phyloP scores from a whole-genome alignment of 2,113 vertebrate species.

The Halcyon senegalensis region DNA sequence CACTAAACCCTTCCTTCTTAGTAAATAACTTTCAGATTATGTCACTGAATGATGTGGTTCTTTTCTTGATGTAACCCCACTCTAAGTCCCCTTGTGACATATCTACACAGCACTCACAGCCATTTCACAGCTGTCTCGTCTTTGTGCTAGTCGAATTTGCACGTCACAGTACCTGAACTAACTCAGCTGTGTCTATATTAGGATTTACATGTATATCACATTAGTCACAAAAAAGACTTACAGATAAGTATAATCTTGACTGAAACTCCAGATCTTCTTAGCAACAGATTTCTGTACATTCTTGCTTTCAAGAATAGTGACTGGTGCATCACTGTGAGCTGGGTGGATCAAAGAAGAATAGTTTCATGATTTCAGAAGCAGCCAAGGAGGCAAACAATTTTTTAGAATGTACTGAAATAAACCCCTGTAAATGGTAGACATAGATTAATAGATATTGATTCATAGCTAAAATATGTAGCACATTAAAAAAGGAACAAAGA shows the following conservation, averaged over 20 bases:
- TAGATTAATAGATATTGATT: neutral
- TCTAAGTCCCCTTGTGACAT: neutral
- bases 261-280: neutral
- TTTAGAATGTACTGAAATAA: neutral
- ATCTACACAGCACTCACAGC: neutral
- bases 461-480: neutral
- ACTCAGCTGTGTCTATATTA: neutral
- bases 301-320: neutral
- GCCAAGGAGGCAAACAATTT: neutral
- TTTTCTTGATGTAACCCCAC: neutral
- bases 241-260: neutral
- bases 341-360: neutral
- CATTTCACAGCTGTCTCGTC: neutral
- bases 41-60: neutral
- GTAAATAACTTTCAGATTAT: neutral
- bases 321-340: neutral
- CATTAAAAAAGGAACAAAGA: neutral
- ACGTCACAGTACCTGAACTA: neutral
- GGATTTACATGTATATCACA: neutral
- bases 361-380: neutral
- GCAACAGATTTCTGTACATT: neutral
- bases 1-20: neutral
- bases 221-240: neutral
- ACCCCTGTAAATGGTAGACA: neutral
- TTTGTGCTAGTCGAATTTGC: neutral